A percentile compares a stretch with the other conserved stretches of the same genome.
phyloP scores from a whole-genome alignment of 2,888 invertebrate species.

The Smittia sp. region DNA sequence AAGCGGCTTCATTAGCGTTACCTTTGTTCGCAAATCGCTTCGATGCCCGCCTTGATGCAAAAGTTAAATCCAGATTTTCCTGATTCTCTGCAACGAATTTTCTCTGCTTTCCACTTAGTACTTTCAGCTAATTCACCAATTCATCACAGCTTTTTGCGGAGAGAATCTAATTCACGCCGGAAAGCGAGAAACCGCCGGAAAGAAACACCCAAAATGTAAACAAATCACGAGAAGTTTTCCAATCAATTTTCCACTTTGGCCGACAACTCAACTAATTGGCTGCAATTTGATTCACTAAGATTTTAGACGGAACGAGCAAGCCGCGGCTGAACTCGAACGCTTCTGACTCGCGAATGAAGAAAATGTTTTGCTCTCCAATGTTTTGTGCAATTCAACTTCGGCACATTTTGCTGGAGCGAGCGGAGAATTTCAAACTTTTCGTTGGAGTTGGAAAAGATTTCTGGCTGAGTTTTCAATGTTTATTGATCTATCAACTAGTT shows the following conservation, averaged over 20 bases:
- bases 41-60: too few species aligned
- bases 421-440: too few species aligned
- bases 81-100: neutral
- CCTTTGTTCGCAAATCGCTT: neutral
- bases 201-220: neutral
- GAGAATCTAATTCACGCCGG: too few species aligned
- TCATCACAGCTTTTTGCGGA: neutral
- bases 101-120: neutral
- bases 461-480: too few species aligned
- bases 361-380: too few species aligned
- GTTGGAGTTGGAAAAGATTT: too few species aligned
- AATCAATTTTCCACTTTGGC: neutral
- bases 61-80: neutral
- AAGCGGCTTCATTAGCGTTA: conserved; percentile 9
- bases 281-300: neutral
- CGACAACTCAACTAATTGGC: neutral
- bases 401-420: too few species aligned
- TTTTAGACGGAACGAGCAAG: neutral
- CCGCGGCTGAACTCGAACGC: neutral
- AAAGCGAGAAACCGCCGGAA: neutral
- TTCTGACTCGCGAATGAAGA: neutral
- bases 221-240: neutral
- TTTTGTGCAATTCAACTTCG: too few species aligned
- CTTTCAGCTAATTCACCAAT: neutral
- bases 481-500: too few species aligned